Evolutionary conservation across 2,113 vertebrate genomes (phyloP).

Genomic region (Hipposideros armiger): DNA sequence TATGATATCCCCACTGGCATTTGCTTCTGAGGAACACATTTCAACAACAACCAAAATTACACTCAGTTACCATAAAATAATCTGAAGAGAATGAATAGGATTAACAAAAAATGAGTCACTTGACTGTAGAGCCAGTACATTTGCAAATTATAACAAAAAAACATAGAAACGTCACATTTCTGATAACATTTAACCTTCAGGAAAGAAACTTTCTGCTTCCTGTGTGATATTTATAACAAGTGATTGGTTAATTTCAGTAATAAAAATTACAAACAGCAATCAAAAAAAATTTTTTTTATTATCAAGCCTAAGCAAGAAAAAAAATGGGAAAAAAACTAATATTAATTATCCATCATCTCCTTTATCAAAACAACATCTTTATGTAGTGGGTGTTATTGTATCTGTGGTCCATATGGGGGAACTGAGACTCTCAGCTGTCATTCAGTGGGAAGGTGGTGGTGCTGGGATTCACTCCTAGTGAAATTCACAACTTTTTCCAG

Average conservation of each 20-base stretch:
- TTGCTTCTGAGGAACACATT: constrained; percentile 33
- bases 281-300: background rate
- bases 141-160: constrained; percentile 41
- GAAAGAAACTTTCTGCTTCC: constrained; percentile 13
- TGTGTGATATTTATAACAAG: background rate
- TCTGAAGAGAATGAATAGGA: background rate
- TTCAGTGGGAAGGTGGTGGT: background rate
- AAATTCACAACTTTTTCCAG: constrained; percentile 15
- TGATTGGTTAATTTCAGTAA: background rate
- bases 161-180: background rate
- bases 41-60: background rate
- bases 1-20: background rate
- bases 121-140: background rate
- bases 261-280: constrained; percentile 22
- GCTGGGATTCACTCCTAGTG: background rate
- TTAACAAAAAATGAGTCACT: background rate
- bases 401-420: background rate
- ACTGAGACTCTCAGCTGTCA: background rate
- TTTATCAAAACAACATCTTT: constrained; percentile 44
- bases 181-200: background rate
- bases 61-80: background rate
- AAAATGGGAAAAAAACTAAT: background rate
- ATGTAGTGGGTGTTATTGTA: background rate
- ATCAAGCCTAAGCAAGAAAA: constrained; percentile 25
- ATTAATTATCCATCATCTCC: background rate